Base-by-base conservation (phyloP, 2,113 vertebrate genomes). In the Muscicapa adusta region DNA sequence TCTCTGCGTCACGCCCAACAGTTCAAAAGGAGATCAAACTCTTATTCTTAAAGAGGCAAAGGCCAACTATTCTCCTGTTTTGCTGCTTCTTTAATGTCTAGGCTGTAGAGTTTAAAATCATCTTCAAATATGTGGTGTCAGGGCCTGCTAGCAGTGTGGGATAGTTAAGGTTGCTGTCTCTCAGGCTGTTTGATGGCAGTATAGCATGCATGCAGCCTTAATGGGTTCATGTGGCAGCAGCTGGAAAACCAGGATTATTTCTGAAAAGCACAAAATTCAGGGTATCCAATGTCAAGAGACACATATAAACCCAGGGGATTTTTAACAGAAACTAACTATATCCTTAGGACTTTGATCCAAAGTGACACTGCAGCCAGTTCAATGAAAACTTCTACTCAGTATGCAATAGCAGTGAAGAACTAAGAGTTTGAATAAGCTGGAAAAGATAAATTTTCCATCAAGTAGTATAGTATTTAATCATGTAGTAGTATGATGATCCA, bases 51-150 rank as follows among this genome's bases (percentile, higher is more conserved):
- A 73, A 75, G 38, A 65, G 24, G 68, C 29, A 61, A 90, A 73
- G 34, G n/a, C 65, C 65, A 91, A 70, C 33, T 36, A 5, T 19
- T 72, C 56, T 68, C 56, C 31, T 58, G 20, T 14, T 88, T 67
- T 65, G 18, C 50, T 89, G n/a, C 24, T 80, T 84, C 65, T 94
- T 88, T 82, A 94, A 94, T 42, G 48, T 26, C 72, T 90, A 50
- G 33, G 53, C 43, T 73, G 50, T 16, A 72, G 19, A 68, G 45
- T 38, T 91, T 75, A 61, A 84, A 93, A 89, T 24, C 1, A 0
- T 61, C 77, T 76, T 85, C 83, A 81, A 72, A 87, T 61, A 38
- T 11, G 25, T 68, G 86, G 67, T 56, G 33, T 57, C 36, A 63
- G 48, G 78, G 75, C 65, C 56, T 62, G 45, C 76, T 85, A 82